Conservation (phyloP, 2,797 vertebrate genomes). For the Alca torda region DNA sequence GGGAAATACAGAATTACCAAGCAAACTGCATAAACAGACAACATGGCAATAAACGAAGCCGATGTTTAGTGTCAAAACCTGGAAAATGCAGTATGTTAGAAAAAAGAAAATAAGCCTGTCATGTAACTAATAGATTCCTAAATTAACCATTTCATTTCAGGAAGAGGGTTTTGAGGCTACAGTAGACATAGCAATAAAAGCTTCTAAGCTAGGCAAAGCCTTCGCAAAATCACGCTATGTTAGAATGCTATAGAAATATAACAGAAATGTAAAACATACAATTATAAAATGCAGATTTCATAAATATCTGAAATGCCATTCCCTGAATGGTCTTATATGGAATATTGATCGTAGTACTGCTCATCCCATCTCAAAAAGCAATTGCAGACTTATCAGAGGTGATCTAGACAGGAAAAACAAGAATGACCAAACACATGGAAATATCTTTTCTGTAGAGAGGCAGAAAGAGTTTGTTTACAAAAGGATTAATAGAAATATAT, state of each 20-base stretch:
- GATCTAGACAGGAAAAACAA: not conserved
- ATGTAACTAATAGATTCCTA: not conserved
- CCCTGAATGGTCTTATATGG: not conserved
- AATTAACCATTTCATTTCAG: not conserved
- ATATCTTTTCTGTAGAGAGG: not conserved
- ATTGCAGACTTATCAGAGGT: not conserved
- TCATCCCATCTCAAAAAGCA: not conserved
- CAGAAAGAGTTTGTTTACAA: constrained; percentile 4
- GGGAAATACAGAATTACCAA: not conserved
- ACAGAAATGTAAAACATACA: not conserved
- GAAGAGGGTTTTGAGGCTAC: not conserved
- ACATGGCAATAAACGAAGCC: not conserved
- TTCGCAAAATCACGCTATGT: not conserved
- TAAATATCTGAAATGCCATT: not conserved
- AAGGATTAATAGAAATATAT: not conserved
- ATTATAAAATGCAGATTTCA: not conserved
- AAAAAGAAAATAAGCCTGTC: not conserved
- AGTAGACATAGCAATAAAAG: not conserved
- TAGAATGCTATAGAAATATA: not conserved
- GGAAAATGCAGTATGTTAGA: not conserved
- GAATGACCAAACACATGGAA: not conserved
- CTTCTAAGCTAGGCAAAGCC: not conserved
- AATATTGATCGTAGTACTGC: not conserved
- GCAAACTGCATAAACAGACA: not conserved
- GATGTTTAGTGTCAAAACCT: not conserved